These are phyloP conservation scores for Palythoa caribaeorum DNA, from an alignment of 92 coral and sea anemone species.

Conservation along the genomic window DNA sequence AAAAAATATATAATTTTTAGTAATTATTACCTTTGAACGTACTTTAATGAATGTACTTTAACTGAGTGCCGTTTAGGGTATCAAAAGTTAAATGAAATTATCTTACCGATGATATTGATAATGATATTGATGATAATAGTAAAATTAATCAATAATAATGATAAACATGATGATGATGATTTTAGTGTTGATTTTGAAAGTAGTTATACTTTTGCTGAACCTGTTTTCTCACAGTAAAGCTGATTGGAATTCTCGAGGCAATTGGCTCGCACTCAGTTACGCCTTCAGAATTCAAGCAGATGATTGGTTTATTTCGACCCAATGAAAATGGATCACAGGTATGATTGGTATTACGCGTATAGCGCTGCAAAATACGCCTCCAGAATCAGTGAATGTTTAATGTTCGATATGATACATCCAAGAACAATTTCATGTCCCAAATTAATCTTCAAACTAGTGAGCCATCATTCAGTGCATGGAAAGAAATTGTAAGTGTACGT, in stretches of 20 bases:
- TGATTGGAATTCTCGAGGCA: conserved; percentile 87
- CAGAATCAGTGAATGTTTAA: not conserved
- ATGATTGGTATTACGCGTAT: not conserved
- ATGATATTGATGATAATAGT: not conserved
- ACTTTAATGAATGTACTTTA: not conserved
- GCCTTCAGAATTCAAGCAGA: conserved; percentile 85
- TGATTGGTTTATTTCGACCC: conserved; percentile 88
- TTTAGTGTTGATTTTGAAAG: not conserved
- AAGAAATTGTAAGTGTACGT: too few relatives aligned
- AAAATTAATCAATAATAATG: too few relatives aligned
- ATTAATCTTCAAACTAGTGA: too few relatives aligned
- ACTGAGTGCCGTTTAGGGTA: not conserved
- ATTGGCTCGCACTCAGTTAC: conserved; percentile 93
- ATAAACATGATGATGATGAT: not conserved
- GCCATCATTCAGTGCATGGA: too few relatives aligned
- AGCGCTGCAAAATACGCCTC: not conserved
- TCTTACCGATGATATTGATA: too few relatives aligned
- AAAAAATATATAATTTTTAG: not conserved
- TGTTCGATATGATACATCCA: too few relatives aligned
- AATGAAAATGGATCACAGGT: conserved; percentile 82
- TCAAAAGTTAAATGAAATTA: not conserved
- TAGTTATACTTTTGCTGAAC: not conserved
- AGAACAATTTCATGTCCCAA: too few relatives aligned
- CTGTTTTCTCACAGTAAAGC: conserved; percentile 63
- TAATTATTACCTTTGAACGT: not conserved